Evolutionary conservation across 2,797 vertebrate genomes (phyloP).

Genomic region (Hozukius guyotensis): DNA sequence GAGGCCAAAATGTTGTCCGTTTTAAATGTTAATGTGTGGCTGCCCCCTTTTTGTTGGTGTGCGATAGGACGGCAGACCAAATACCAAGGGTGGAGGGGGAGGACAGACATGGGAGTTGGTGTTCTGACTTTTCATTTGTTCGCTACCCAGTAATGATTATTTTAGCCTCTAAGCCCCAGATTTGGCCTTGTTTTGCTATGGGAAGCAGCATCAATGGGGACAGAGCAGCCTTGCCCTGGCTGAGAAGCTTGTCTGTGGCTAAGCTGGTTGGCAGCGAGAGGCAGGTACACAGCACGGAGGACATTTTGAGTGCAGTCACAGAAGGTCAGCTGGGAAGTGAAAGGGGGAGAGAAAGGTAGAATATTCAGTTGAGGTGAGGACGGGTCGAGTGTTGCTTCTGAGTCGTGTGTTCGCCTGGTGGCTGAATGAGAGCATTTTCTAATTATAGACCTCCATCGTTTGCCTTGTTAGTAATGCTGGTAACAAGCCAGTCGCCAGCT

Average conservation of each 20-base stretch:
- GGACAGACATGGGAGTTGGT: conserved; percentile 52
- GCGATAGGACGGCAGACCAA: conserved; percentile 43
- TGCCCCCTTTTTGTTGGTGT: conserved; percentile 39
- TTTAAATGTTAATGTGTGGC: conserved; percentile 41
- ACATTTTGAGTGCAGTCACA: conserved; percentile 43
- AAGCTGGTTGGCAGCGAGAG: conserved; percentile 66
- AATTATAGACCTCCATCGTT: conserved; percentile 70
- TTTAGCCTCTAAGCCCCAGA: conserved; percentile 79
- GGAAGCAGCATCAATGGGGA: conserved; percentile 68
- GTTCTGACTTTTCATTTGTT: conserved; percentile 77
- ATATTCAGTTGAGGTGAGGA: conserved; percentile 4
- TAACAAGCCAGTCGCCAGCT: conserved; percentile 79
- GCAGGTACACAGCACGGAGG: conserved; percentile 66
- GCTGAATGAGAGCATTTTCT: conserved; percentile 59
- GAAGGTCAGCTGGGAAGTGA: conserved; percentile 43
- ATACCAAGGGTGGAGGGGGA: conserved; percentile 47
- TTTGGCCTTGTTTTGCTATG: conserved; percentile 79
- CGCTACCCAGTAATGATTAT: conserved; percentile 80
- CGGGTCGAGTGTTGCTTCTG: conserved; percentile 11
- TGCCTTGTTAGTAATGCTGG: conserved; percentile 70
- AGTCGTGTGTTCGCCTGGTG: conserved; percentile 27
- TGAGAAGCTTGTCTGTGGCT: conserved; percentile 72
- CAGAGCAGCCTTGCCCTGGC: conserved; percentile 64
- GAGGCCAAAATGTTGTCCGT: conserved; percentile 8
- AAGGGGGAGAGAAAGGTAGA: conserved; percentile 4